Percentiles rank a stretch among this genome's conserved stretches.
phyloP scores from a whole-genome alignment of 1,140 invertebrate genomes.

The Latrodectus geometricus region DNA sequence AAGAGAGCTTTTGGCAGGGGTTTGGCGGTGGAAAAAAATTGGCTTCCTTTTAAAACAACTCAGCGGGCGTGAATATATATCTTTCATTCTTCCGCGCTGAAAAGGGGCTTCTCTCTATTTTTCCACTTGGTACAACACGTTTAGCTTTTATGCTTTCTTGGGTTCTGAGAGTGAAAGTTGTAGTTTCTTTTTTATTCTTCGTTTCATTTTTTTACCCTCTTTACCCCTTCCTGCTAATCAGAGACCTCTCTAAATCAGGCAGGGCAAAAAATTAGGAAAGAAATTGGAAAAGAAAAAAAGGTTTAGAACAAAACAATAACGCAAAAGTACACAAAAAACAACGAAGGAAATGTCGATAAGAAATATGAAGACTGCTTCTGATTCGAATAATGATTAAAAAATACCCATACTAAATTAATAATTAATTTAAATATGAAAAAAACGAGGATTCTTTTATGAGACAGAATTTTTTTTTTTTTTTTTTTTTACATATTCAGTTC shows the following conservation, averaged over 20 bases:
- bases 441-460: too few species aligned
- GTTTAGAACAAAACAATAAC: neutral
- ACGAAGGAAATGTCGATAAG: neutral
- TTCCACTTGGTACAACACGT: slow-evolving; percentile 56
- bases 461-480: too few species aligned
- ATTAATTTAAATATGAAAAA: too few species aligned
- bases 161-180: slow-evolving; percentile 42
- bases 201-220: neutral
- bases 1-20: slow-evolving; percentile 20
- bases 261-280: neutral
- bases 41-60: slow-evolving; percentile 49
- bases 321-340: neutral
- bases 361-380: neutral
- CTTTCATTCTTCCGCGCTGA: slow-evolving; percentile 27
- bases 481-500: too few species aligned
- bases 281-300: neutral
- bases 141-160: slow-evolving; percentile 46
- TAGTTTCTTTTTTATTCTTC: slow-evolving; percentile 3
- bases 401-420: too few species aligned
- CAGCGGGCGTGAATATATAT: slow-evolving; percentile 55
- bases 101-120: slow-evolving; percentile 39
- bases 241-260: neutral
- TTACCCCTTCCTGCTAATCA: slow-evolving; percentile 22
- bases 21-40: slow-evolving; percentile 15
- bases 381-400: too few species aligned